Evolutionary conservation across 1,140 invertebrate genomes (phyloP), one percentile per base, ranked within the genome.

Genomic region (Drosophila quadrilineata): DNA sequence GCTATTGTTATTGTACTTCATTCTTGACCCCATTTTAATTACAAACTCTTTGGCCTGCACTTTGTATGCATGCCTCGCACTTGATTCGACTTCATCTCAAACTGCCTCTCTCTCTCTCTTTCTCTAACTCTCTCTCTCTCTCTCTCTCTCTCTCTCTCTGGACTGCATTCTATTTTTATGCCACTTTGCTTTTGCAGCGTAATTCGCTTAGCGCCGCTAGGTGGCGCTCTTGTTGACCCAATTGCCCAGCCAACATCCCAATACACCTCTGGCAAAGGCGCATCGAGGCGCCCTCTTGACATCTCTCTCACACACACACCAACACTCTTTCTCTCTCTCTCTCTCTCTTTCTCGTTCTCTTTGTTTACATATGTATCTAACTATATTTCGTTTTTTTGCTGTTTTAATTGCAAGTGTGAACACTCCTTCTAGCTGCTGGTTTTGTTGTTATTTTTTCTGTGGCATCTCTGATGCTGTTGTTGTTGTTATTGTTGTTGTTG

Each of bases 121-220:
- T 10, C n/a, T 4, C 29, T 3, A n/a, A 17, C 17, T 8, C n/a
- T 6, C 46, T 35, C 16, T 38, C 14, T 21, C 2, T 31, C 12
- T 10, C 14, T 29, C 14, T 35, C 3, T 38, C 6, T 26, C 40
- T 26, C 36, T 31, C 9, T 10, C 12, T 16, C n/a, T 12, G 6
- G 3, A 17, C 21, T 38, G 35, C 35, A 19, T 72, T 73, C 73
- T 77, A 74, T 77, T 82, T 85, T 84, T 84, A 84, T 84, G 77
- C 77, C 77, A 84, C 77, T 84, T 72, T 63, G 53, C 56, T 40
- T 66, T 74, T 9, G 41, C 52, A 49, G 53, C 49, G 52, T 84
- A 82, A 82, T 82, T 84, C 79, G 77, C 57, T 84, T 84, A 85
- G 59, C 77, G 69, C 53, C 79, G 70, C 79, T 79, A 77, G 79